A percentile compares a stretch with the other conserved stretches of the same genome.
Conservation (phyloP, 2,888 invertebrate species). For the Neoscelio sp. region DNA sequence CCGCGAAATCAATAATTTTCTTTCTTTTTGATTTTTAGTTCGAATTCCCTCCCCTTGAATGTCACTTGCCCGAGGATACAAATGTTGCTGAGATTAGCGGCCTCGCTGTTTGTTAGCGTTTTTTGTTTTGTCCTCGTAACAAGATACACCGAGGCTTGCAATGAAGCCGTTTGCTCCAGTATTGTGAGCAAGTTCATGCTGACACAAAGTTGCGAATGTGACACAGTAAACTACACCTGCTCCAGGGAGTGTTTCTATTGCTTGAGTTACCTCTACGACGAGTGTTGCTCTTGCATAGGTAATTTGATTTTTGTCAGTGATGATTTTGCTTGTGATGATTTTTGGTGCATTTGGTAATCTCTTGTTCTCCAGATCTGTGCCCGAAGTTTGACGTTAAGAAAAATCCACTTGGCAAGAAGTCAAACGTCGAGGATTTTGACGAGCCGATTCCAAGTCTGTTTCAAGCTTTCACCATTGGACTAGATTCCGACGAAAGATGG, state of each 20-base stretch:
- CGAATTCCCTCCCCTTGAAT: conserved; percentile 24
- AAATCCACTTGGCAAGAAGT: conserved; percentile 88
- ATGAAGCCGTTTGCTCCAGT: conserved; percentile 97
- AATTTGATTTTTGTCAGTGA: too few relatives aligned
- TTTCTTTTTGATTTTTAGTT: too few relatives aligned
- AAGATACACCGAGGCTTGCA: conserved; percentile 85
- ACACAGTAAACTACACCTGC: conserved; percentile 95
- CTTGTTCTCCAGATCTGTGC: conserved; percentile 89
- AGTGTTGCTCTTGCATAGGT: conserved; percentile 99
- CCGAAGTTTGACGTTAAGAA: conserved; percentile 89
- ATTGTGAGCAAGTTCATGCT: conserved; percentile 98
- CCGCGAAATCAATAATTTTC: background rate
- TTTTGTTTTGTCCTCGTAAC: conserved; percentile 33
- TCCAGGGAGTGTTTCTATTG: conserved; percentile 97
- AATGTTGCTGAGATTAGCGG: conserved; percentile 54
- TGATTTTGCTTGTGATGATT: too few relatives aligned
- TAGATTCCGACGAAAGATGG: conserved; percentile 90
- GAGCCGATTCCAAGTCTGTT: conserved; percentile 92
- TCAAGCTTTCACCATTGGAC: conserved; percentile 89
- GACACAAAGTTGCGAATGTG: conserved; percentile 98
- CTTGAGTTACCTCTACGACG: conserved; percentile 93
- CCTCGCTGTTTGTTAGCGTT: conserved; percentile 25
- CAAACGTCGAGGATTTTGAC: conserved; percentile 91
- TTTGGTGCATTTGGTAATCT: too few relatives aligned
- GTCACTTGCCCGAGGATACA: conserved; percentile 20